Evolutionary conservation across 2,113 vertebrate genomes (phyloP).

Genomic region (Pelusios castaneus): DNA sequence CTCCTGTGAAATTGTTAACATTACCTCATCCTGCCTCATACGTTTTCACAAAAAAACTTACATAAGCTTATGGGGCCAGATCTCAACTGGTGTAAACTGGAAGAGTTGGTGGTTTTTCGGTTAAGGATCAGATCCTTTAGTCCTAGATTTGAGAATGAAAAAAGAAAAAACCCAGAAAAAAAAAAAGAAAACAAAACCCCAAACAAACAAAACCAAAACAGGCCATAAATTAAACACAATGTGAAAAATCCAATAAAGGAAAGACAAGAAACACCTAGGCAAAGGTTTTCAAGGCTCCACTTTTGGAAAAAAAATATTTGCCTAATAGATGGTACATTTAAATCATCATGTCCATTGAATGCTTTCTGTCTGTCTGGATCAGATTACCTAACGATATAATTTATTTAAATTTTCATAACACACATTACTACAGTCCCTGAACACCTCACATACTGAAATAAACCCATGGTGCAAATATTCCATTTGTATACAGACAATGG

Average conservation of each 20-base stretch:
- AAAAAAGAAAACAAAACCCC: too few species aligned
- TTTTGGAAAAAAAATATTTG: background rate
- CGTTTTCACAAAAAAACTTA: background rate
- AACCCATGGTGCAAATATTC: background rate
- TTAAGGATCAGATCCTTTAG: background rate
- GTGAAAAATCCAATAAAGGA: background rate
- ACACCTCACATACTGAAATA: rapidly evolving
- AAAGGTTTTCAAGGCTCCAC: background rate
- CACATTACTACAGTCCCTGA: background rate
- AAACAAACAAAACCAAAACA: too few species aligned
- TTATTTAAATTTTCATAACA: background rate
- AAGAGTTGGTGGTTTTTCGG: background rate
- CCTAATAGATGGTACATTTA: background rate
- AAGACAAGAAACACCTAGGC: background rate
- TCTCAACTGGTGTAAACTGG: background rate
- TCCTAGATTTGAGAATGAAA: background rate
- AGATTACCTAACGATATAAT: background rate
- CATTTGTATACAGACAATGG: background rate
- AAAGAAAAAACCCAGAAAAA: too few species aligned
- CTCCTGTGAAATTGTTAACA: background rate
- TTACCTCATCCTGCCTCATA: background rate
- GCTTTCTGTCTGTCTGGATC: background rate
- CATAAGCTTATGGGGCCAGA: background rate
- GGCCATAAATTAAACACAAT: background rate
- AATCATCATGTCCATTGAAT: background rate